These are phyloP conservation scores for Eulemur albifrons DNA, from an alignment of 2,797 vertebrate species.

Conservation along the genomic window DNA sequence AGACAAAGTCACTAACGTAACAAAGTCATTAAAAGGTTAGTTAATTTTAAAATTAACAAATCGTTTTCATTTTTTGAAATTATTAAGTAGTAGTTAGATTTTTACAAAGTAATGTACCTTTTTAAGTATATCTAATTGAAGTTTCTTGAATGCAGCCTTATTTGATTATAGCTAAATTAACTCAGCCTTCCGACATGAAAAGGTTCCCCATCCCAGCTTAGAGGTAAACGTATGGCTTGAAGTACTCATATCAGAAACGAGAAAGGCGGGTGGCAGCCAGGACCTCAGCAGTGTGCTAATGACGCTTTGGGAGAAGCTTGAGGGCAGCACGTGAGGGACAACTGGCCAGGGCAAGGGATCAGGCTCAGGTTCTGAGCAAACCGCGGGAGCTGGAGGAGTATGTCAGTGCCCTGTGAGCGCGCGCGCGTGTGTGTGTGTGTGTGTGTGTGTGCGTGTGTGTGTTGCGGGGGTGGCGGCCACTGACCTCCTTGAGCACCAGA, in stretches of 20 bases:
- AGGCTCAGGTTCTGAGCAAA: neutral
- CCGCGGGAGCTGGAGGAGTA: neutral
- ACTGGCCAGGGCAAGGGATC: no score
- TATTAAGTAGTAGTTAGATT: neutral
- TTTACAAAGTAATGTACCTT: neutral
- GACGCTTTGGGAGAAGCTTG: neutral
- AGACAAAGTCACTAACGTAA: neutral
- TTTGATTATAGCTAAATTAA: neutral
- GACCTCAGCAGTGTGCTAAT: rapidly evolving
- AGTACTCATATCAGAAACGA: neutral
- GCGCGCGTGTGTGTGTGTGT: neutral
- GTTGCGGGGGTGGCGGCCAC: rapidly evolving
- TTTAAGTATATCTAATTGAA: neutral
- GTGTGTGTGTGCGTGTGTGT: neutral
- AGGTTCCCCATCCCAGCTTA: neutral
- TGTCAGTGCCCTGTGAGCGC: neutral
- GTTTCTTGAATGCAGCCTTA: neutral
- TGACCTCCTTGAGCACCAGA: neutral
- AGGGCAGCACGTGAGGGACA: neutral
- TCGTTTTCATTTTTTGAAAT: neutral
- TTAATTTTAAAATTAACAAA: neutral
- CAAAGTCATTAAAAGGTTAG: neutral
- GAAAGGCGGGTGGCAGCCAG: neutral
- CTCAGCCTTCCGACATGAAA: neutral
- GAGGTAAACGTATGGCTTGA: neutral